These are phyloP conservation scores for Psittacula echo DNA, from an alignment of 2,797 vertebrate genomes.

Conservation along the genomic window DNA sequence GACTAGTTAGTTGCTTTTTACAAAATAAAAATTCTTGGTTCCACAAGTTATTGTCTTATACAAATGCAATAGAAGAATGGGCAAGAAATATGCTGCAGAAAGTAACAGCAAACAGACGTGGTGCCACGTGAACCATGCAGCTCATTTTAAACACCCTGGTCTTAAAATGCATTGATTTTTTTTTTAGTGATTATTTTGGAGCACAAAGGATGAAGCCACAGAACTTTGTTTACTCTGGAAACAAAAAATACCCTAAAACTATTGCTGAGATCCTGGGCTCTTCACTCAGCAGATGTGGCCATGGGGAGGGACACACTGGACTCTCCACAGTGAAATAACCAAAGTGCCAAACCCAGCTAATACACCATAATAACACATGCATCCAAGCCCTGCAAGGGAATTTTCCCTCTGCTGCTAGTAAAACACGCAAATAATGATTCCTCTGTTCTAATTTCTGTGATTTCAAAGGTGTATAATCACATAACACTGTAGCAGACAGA, in stretches of 20 bases:
- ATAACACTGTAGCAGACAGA: background rate
- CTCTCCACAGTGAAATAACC: accelerated
- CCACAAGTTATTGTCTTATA: constrained; percentile 49
- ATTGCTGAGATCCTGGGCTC: accelerated
- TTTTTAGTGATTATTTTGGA: background rate
- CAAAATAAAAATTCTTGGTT: constrained; percentile 33
- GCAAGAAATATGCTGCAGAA: background rate
- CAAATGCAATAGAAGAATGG: constrained; percentile 28
- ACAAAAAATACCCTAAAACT: background rate
- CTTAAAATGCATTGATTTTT: background rate
- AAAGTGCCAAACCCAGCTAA: background rate
- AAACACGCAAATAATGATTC: background rate
- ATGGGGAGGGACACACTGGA: background rate
- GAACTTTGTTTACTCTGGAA: background rate
- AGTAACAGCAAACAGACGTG: constrained; percentile 40
- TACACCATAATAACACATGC: background rate
- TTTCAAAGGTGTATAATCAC: background rate
- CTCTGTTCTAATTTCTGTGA: background rate
- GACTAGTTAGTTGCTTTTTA: constrained; percentile 12
- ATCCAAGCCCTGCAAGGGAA: constrained; percentile 11
- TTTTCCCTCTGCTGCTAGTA: background rate
- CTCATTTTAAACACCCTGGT: background rate
- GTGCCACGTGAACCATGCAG: background rate
- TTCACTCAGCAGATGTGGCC: accelerated
- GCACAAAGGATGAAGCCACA: background rate